phyloP scores from a whole-genome alignment of 2,113 vertebrate species.

The Seriola quinqueradiata region DNA sequence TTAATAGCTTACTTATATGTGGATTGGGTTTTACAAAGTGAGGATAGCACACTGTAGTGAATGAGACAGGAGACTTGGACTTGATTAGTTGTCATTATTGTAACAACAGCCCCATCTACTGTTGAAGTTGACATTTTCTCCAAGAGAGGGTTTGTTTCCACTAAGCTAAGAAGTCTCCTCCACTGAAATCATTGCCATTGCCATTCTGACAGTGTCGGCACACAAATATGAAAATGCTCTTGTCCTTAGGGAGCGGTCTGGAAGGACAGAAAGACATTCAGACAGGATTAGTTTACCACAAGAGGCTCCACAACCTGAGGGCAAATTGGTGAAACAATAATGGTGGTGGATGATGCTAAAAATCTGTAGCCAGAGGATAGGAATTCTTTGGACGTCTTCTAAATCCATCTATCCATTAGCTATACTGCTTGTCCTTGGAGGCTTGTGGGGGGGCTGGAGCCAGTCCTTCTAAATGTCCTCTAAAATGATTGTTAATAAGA shows the following conservation, averaged over 20 bases:
- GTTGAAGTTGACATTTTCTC: slow-evolving; percentile 9
- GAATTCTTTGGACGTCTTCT: neutral
- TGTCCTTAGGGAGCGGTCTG: neutral
- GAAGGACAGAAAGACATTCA: neutral
- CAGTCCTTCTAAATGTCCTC: no score
- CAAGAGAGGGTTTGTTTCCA: neutral
- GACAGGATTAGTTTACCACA: no score
- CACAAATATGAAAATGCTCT: neutral
- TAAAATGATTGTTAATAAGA: no score
- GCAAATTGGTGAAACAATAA: neutral
- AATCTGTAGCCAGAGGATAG: neutral
- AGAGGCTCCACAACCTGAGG: neutral
- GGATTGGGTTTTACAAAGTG: neutral
- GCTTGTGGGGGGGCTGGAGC: no score
- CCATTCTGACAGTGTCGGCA: neutral
- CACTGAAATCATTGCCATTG: neutral
- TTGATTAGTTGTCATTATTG: neutral
- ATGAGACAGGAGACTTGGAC: neutral
- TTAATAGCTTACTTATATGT: neutral
- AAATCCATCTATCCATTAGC: no score
- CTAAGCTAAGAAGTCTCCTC: neutral
- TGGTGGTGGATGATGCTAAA: neutral
- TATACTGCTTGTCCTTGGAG: no score
- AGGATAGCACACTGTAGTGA: neutral
- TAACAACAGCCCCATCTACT: slow-evolving; percentile 64